phyloP scores from a whole-genome alignment of 2,113 vertebrate genomes.

The Cyrtonyx montezumae region DNA sequence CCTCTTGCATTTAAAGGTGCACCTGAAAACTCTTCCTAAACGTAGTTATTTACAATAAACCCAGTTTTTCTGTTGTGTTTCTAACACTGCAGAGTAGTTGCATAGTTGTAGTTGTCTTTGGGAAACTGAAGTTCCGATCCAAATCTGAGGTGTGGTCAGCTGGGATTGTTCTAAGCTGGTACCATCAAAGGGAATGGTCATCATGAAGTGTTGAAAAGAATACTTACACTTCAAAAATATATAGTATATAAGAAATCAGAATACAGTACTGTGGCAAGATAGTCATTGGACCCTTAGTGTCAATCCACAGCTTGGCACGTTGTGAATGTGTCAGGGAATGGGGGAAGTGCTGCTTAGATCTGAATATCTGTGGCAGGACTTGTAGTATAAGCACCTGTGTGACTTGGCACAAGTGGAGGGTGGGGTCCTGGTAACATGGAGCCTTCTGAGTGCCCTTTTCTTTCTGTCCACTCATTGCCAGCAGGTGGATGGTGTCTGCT shows the following conservation, averaged over 20 bases:
- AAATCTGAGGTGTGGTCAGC: neutral
- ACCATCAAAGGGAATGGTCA: neutral
- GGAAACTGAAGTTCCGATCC: neutral
- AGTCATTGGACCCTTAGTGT: neutral
- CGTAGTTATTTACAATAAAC: neutral
- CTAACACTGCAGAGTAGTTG: neutral
- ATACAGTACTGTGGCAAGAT: neutral
- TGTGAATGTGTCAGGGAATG: neutral
- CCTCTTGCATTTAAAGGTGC: constrained; percentile 44
- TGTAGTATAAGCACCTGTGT: neutral
- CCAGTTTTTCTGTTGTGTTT: neutral
- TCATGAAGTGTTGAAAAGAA: neutral
- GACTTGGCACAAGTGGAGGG: neutral
- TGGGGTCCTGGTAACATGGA: neutral
- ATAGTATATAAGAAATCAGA: neutral
- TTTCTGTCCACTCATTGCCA: neutral
- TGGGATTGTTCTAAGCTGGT: neutral
- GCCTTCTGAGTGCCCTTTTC: neutral
- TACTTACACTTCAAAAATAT: neutral
- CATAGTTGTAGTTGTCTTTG: neutral
- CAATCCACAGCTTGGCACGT: neutral
- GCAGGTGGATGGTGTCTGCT: neutral
- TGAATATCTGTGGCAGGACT: neutral
- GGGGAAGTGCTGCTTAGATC: neutral
- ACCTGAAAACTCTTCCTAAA: constrained; percentile 40